Conservation (phyloP, 2,888 invertebrate species). For the Sthenelais limicola region DNA sequence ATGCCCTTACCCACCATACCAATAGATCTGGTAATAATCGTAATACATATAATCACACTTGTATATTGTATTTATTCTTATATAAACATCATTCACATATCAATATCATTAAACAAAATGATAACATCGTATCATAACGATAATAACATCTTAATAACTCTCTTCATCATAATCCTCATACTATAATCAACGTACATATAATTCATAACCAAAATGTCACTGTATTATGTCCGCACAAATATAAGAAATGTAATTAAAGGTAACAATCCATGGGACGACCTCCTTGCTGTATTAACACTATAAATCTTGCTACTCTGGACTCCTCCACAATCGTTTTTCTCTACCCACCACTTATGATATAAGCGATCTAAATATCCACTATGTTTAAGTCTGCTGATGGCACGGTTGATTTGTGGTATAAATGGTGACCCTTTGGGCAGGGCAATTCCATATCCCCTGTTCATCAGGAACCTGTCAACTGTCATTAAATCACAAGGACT, state of each 20-base stretch:
- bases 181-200: too few species aligned
- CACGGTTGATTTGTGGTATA: slow-evolving; percentile 42
- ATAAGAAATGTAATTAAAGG: slow-evolving; percentile 22
- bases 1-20: too few species aligned
- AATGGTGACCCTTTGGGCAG: slow-evolving; percentile 42
- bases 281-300: slow-evolving; percentile 33
- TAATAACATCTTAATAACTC: too few species aligned
- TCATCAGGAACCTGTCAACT: slow-evolving; percentile 46
- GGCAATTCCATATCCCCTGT: slow-evolving; percentile 45
- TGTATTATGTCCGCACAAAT: slow-evolving; percentile 36
- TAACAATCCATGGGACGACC: slow-evolving; percentile 23
- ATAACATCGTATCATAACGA: too few species aligned
- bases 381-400: slow-evolving; percentile 25
- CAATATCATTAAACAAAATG: too few species aligned
- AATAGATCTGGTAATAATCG: too few species aligned
- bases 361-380: slow-evolving; percentile 38
- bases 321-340: slow-evolving; percentile 37
- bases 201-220: too few species aligned
- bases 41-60: too few species aligned
- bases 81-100: too few species aligned
- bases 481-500: slow-evolving; percentile 49
- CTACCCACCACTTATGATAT: slow-evolving; percentile 48
- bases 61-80: too few species aligned
- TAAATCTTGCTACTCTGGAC: slow-evolving; percentile 41
- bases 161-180: too few species aligned